A percentile compares a stretch with the other conserved stretches of the same genome.
Conservation (phyloP, 2,113 vertebrate species). For the Otocyon megalotis region DNA sequence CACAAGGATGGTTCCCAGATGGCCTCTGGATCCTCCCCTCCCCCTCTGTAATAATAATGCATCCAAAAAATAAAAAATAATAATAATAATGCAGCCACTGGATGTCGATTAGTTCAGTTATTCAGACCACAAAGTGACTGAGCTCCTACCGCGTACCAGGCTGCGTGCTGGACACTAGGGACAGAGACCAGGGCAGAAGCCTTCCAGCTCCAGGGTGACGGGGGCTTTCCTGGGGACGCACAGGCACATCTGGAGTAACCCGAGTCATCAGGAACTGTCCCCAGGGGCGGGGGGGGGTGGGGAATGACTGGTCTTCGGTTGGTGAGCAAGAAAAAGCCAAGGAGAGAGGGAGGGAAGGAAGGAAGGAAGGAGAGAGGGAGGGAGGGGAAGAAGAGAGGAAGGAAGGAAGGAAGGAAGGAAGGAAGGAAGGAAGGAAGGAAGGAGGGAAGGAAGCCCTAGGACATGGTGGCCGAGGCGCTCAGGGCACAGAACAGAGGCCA, state of each 20-base stretch:
- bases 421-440: no score
- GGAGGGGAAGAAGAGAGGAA: no score
- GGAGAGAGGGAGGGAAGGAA: no score
- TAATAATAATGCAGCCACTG: background rate
- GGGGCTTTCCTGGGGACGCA: background rate
- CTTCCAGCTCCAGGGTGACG: no score
- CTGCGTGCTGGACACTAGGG: background rate
- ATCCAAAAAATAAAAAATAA: no score
- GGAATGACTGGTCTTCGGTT: background rate
- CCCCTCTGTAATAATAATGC: background rate
- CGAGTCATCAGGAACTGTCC: background rate
- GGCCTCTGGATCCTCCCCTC: background rate
- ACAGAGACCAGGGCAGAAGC: background rate
- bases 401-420: no score
- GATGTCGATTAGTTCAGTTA: background rate
- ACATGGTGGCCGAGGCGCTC: no score
- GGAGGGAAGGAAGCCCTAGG: no score
- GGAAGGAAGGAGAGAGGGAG: no score
- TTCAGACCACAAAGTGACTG: background rate
- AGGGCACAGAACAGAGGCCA: background rate
- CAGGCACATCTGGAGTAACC: background rate
- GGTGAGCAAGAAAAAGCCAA: background rate
- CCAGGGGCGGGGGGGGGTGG: rapidly evolving
- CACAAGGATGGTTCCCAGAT: no score
- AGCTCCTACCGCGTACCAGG: background rate